Base-by-base conservation (phyloP, 2,797 vertebrate genomes). In the Catamblyrhynchus diadema region DNA sequence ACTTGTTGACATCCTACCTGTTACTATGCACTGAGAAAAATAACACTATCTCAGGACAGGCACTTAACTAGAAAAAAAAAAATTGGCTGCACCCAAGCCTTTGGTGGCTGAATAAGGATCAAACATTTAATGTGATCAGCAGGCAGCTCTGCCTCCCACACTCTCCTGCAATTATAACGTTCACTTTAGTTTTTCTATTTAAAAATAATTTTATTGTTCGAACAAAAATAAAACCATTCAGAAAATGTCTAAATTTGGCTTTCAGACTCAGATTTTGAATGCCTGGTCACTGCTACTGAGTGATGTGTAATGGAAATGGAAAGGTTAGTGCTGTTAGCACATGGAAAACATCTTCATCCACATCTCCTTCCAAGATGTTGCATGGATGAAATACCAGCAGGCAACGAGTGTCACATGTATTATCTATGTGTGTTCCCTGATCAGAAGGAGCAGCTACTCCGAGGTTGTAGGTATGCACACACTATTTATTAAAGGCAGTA, bases 181-280 rank as follows among this genome's bases (percentile, higher is more conserved):
- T 88, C 23, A 30, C 33, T 64, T 90, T 72, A 71, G 65, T 84
- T 91, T 78, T 67, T 70, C 12, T 88, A 32, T 75, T 41, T 60
- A 28, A 72, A 78, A 83, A 74, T 69, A 77, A 48, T 7, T 35
- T 4, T 53, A 62, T 62, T 86, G 8, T 78, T 90, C 25, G 66
- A 95, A 78, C 65, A 88, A 79, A 90, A 23, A 72, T 79, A 74
- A 86, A 66, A 5, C 28, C 45, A 47, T 88, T 93, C 71, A 75
- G 54, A 81, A 92, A 65, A 24, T 6, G 0, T 60, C 70, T 81
- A 57, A 51, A 82, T 91, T 77, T 94, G 60, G 39, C 54, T 89
- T 80, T 57, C 66, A 62, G 39, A 47, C n/a, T 87, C 47, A 75
- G 59, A 15, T 71, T 91, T 87, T 61, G 14, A 84, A 54, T 59